Conservation (phyloP, 1,140 invertebrate genomes). For the Paralvinella palmiformis region DNA sequence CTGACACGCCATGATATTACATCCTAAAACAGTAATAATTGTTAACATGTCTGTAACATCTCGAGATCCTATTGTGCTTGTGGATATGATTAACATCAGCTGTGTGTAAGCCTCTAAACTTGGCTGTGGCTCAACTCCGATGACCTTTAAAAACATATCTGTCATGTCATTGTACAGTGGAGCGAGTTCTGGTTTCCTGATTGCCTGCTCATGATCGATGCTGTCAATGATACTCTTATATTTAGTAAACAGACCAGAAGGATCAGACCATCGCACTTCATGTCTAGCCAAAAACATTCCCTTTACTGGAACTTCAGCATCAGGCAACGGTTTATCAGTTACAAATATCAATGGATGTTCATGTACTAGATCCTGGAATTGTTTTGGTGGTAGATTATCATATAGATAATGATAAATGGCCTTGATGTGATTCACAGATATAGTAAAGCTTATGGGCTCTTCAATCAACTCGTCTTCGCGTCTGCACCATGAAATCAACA, state of each 20-base stretch:
- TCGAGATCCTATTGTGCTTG: not conserved
- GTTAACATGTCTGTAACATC: constrained; percentile 6
- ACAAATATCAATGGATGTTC: constrained; percentile 39
- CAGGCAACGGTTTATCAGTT: constrained; percentile 8
- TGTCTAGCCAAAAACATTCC: constrained; percentile 32
- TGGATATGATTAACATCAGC: not conserved
- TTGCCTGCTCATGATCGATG: not conserved
- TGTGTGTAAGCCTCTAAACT: constrained; percentile 1
- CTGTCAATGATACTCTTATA: constrained; percentile 27
- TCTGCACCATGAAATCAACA: constrained; percentile 8
- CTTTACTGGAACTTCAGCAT: constrained; percentile 5
- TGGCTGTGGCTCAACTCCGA: not conserved
- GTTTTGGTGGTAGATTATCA: constrained; percentile 28
- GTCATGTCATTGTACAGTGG: constrained; percentile 3
- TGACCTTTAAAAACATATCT: not conserved
- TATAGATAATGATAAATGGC: constrained; percentile 31
- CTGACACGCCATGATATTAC: not conserved
- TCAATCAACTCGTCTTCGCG: not conserved
- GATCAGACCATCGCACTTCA: constrained; percentile 42
- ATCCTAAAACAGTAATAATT: constrained; percentile 5
- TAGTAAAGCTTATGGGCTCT: constrained; percentile 1
- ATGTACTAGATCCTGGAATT: constrained; percentile 35
- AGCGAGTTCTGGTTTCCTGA: not conserved
- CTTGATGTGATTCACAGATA: constrained; percentile 30
- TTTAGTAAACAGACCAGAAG: constrained; percentile 31